Evolutionary conservation across 2,113 vertebrate genomes (phyloP).

Genomic region (Archocentrus centrarchus): DNA sequence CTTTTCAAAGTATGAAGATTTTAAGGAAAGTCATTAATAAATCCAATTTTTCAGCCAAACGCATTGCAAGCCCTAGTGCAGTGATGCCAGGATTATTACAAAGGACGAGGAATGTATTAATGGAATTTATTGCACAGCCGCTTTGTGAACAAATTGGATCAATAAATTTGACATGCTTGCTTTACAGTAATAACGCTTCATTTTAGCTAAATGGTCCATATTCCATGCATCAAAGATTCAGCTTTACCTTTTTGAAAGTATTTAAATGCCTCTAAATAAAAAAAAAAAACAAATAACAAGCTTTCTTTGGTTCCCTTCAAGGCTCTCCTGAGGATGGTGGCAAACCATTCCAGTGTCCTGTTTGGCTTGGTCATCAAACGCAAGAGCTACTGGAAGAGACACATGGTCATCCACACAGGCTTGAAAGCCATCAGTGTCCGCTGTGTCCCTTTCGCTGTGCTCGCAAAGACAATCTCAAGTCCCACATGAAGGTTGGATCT

Average conservation of each 20-base stretch:
- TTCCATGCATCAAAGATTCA: neutral
- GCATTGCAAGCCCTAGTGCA: neutral
- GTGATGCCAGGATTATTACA: neutral
- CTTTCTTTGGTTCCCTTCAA: constrained; percentile 68
- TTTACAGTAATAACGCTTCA: neutral
- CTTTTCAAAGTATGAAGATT: neutral
- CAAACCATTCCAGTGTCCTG: constrained; percentile 98
- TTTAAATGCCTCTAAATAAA: constrained; percentile 6
- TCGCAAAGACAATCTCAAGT: constrained; percentile 99
- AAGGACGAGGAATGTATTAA: too few relatives aligned
- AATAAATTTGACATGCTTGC: neutral
- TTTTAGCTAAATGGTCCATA: neutral
- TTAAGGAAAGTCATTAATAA: neutral
- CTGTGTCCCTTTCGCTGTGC: constrained; percentile 98
- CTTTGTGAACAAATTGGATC: neutral
- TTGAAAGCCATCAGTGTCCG: constrained; percentile 99
- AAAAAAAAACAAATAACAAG: neutral
- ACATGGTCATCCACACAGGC: constrained; percentile 99
- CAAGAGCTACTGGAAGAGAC: constrained; percentile 99
- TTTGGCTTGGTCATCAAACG: constrained; percentile 99
- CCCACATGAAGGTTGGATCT: constrained; percentile 98
- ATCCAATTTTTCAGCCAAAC: constrained; percentile 3
- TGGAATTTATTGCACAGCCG: neutral
- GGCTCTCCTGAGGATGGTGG: constrained; percentile 96
- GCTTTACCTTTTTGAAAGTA: constrained; percentile 4